Evolutionary conservation across 2,888 invertebrate species (phyloP).

Genomic region (Rhingia campestris): DNA sequence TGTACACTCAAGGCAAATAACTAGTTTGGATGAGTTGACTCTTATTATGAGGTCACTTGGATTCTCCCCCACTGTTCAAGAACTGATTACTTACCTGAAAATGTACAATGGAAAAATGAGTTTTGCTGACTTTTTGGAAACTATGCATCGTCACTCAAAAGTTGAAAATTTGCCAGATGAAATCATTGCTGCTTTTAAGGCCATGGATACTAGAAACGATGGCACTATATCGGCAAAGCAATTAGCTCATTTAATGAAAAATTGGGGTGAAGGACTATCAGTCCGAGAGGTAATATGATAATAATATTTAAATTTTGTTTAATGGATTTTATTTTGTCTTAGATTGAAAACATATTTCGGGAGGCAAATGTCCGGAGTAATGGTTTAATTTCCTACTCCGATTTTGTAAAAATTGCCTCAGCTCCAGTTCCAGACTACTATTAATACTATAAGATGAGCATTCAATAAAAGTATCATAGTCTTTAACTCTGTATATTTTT

Average conservation of each 20-base stretch:
- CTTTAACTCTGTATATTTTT: too few relatives aligned
- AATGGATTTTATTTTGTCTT: background rate
- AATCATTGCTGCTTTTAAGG: conserved; percentile 93
- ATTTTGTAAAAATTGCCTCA: conserved; percentile 95
- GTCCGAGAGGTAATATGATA: conserved; percentile 83
- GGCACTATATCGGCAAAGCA: conserved; percentile 92
- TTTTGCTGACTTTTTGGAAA: conserved; percentile 97
- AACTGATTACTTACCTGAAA: conserved; percentile 91
- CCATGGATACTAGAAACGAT: conserved; percentile 89
- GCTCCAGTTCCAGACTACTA: conserved; percentile 97
- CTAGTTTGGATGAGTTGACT: conserved; percentile 93
- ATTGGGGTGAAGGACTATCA: conserved; percentile 95
- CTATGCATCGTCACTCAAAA: conserved; percentile 95
- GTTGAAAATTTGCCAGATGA: conserved; percentile 84
- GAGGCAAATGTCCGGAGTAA: conserved; percentile 93
- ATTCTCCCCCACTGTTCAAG: conserved; percentile 95
- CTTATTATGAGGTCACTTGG: conserved; percentile 97
- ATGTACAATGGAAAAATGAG: conserved; percentile 94
- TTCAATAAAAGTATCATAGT: too few relatives aligned
- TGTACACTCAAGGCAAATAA: conserved; percentile 94
- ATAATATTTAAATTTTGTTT: conserved; percentile 13
- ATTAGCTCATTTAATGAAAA: conserved; percentile 92
- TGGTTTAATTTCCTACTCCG: conserved; percentile 93
- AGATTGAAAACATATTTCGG: conserved; percentile 94
- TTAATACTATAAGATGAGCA: conserved; percentile 80